Conservation (phyloP, 2,797 vertebrate genomes). For the Lagorchestes hirsutus region DNA sequence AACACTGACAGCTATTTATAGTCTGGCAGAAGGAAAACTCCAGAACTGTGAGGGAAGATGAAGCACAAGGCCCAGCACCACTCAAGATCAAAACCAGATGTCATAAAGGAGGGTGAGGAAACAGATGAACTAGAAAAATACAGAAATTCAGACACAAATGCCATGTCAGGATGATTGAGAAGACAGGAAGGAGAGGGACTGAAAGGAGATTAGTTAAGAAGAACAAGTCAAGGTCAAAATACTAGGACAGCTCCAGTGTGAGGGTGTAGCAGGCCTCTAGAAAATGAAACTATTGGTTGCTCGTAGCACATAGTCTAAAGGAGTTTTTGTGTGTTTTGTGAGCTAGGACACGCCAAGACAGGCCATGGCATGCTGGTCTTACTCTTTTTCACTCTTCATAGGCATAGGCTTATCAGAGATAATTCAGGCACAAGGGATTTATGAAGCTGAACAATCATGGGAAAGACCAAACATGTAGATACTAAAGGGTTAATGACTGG, state of each 20-base stretch:
- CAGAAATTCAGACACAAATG: neutral
- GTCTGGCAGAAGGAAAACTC: neutral
- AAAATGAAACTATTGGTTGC: neutral
- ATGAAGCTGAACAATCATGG: neutral
- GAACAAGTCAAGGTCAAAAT: neutral
- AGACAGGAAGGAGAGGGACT: neutral
- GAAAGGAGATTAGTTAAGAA: neutral
- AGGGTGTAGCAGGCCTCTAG: neutral
- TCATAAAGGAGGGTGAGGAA: neutral
- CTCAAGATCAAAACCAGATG: neutral
- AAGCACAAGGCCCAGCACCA: neutral
- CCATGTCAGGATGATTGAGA: neutral
- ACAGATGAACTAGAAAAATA: neutral
- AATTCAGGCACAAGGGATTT: neutral
- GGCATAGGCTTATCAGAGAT: neutral
- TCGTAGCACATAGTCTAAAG: neutral
- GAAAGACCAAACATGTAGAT: neutral
- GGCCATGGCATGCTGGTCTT: neutral
- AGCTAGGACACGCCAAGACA: neutral
- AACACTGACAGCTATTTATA: neutral
- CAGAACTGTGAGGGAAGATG: neutral
- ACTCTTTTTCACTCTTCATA: neutral
- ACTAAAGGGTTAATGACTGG: neutral
- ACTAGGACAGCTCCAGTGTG: neutral
- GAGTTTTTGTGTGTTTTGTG: neutral